These are phyloP conservation scores for Acipenser ruthenus DNA, from an alignment of 2,797 vertebrate genomes.

Conservation along the genomic window DNA sequence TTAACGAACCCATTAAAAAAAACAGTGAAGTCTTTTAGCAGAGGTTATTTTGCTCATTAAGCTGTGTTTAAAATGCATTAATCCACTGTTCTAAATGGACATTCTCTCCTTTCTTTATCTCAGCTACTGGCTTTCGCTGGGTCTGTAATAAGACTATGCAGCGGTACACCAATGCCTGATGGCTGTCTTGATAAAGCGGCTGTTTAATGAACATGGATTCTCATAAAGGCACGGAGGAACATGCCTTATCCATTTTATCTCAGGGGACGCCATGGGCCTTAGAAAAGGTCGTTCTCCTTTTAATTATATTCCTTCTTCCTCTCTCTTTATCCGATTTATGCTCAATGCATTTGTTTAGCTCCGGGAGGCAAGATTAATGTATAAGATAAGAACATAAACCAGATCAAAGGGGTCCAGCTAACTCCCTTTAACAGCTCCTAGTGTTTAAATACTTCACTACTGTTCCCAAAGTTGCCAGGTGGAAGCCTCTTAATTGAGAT, in stretches of 20 bases:
- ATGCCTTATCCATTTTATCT: conserved; percentile 13
- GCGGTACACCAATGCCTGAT: background rate
- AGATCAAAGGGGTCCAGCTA: background rate
- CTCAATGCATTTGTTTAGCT: conserved; percentile 5
- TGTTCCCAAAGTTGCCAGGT: too few species aligned
- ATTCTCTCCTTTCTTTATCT: background rate
- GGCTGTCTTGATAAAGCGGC: background rate
- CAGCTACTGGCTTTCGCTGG: background rate
- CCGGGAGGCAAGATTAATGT: background rate
- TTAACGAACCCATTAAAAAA: background rate
- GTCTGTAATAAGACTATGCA: background rate
- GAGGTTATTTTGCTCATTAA: conserved; percentile 1
- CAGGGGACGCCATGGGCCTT: background rate
- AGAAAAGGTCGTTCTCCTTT: background rate
- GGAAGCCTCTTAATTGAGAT: too few species aligned
- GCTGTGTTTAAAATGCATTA: background rate
- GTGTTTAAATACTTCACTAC: background rate
- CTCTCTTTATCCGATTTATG: background rate
- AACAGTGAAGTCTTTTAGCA: background rate
- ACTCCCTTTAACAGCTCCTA: background rate
- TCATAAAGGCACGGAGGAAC: background rate
- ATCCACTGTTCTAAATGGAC: background rate
- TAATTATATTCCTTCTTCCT: background rate
- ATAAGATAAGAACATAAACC: conserved; percentile 4
- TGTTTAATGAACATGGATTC: background rate